Base-by-base conservation (phyloP, 2,797 vertebrate genomes). In the Hippopotamyrus pictus region DNA sequence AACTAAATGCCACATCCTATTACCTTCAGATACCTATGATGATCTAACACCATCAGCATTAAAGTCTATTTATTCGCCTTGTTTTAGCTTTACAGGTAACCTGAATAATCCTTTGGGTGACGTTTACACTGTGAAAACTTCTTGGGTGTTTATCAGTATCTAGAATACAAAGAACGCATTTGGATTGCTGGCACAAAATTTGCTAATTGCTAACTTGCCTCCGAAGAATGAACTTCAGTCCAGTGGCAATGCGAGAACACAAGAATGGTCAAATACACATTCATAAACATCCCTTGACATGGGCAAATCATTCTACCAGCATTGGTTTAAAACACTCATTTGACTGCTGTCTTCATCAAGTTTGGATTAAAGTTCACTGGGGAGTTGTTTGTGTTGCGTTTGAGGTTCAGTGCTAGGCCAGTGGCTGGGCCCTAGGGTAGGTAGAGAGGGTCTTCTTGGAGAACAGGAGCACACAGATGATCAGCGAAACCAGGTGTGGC, bases 401-500 rank as follows among this genome's bases (percentile, higher is more conserved):
- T 29, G 25, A 86, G 46, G 48, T 19, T 86, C 25, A 54, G 48
- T 50, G 12, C 41, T 85, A 25, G 12, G 9, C 48, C 33, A 51
- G n/a, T 86, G 50, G 22, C 44, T 86, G n/a, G 25, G 46, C 2
- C 46, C 44, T 9, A 86, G 12, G 25, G n/a, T 29, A 86, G 22
- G n/a, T 48, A 86, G n/a, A 33, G n/a, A 19, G 17, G 22, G 6
- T 79, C 19, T 37, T 44, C 0, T 6, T 25, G 11, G 48, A 51
- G 46, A 12, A 93, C 59, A 87, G 25, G 29, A 96, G 90, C 17
- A 93, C 90, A 11, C 95, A 95, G 88, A 96, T 22, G 46, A 94
- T 93, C 93, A 94, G 95, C 94, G 96, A 25, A 95, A 96, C 29
- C 37, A 19, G 5, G 29, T 44, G 37, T 19, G 62, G 62, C 0